These are phyloP conservation scores for Pseudococcus jackbeardsleyi DNA, from an alignment of 2,888 invertebrate species.

Conservation along the genomic window DNA sequence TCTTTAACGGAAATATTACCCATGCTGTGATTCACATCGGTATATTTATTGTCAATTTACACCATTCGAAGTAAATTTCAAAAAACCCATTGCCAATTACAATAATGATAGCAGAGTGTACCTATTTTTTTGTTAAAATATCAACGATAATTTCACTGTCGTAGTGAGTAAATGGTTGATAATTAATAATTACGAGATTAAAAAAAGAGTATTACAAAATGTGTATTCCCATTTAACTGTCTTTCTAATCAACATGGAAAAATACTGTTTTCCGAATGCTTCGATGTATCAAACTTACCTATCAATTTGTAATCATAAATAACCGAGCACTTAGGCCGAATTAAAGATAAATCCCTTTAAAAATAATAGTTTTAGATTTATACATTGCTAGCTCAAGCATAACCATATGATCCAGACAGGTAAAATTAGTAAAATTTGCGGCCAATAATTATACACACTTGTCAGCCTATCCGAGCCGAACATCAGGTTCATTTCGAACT, in stretches of 20 bases:
- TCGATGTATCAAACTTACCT: not conserved
- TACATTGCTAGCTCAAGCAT: not conserved
- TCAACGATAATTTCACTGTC: not conserved
- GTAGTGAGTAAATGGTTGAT: not conserved
- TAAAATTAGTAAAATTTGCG: constrained; percentile 22
- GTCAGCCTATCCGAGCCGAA: not conserved
- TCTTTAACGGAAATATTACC: not conserved
- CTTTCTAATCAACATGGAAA: not conserved
- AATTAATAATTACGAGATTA: not conserved
- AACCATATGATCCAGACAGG: not conserved
- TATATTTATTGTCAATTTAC: not conserved
- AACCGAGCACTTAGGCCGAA: not conserved
- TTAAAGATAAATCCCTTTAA: not conserved
- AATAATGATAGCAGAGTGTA: not conserved
- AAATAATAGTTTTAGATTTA: not conserved
- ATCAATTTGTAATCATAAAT: not conserved
- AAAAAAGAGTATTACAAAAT: not conserved
- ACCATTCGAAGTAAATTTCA: not conserved
- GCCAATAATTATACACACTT: constrained; percentile 14
- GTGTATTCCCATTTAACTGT: not conserved
- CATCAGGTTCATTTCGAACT: not conserved
- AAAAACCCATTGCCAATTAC: constrained; percentile 2
- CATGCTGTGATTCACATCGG: not conserved
- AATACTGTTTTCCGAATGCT: not conserved
- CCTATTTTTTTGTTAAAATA: not conserved